Base-by-base conservation (phyloP, 1,140 invertebrate genomes). In the Bacillus rossius region DNA sequence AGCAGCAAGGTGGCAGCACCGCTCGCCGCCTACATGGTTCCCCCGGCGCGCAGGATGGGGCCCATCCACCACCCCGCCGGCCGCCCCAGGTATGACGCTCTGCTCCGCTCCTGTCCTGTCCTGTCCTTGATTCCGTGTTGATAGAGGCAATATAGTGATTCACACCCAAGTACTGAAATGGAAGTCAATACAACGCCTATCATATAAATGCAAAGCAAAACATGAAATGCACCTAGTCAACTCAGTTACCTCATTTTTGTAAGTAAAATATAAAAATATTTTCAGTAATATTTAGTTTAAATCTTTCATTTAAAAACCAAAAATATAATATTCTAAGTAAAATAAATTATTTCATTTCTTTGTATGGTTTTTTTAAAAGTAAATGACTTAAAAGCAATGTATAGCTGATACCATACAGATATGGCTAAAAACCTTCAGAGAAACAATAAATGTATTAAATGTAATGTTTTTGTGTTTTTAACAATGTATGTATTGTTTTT, bases 61-160 rank as follows among this genome's bases (percentile, higher is more conserved):
- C 92, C 90, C 66, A 96, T 97, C 71, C 91, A 94, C 77, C 91
- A 94, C 76, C 88, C 91, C 42, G 89, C 91, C 66, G 91, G 91
- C 66, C 84, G 92, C 75, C 92, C 94, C 84, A 92, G 92, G 90
- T 94, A 85, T 79, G 65, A 48, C 77, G 80, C 82, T 74, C 80
- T 83, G 76, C 82, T 81, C 73, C 81, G 81, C 76, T 76, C 81
- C 73, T 80, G 29, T 10, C 29, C 29, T 34, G 29, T 80, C 79
- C 82, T 81, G 80, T 82, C 76, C 75, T 76, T 77, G 60, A 59
- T 51, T 61, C 49, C 59, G 55, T 57, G 55, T 52, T 53, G 61
- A 53, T 34, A 52, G 56, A 57, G 48, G 42, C 41, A 51, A 51
- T 61, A 37, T 58, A 57, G 50, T 48, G 38, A 17, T 58, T 64